Conservation (phyloP, 1,140 invertebrate species). For the Hermetia illucens region DNA sequence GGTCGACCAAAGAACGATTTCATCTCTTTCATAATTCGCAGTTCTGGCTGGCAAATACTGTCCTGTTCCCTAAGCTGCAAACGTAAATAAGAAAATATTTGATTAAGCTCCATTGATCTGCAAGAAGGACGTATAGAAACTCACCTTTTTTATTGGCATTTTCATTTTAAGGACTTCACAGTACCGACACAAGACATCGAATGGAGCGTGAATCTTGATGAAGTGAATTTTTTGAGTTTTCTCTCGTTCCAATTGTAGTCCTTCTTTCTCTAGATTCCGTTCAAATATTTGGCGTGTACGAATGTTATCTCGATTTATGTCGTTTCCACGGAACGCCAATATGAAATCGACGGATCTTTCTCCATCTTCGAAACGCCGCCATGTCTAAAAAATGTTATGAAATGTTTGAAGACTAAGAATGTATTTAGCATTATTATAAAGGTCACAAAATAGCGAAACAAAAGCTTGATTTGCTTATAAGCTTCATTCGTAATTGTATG, state of each 20-base stretch:
- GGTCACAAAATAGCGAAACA: no score
- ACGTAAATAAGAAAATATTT: slow-evolving; percentile 5
- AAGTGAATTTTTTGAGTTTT: slow-evolving; percentile 43
- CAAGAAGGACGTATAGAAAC: slow-evolving; percentile 3
- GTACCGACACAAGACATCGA: slow-evolving; percentile 65
- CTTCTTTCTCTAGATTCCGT: slow-evolving; percentile 40
- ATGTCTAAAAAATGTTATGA: slow-evolving; percentile 23
- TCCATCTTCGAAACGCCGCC: slow-evolving; percentile 29
- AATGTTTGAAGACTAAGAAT: no score
- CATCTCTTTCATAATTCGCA: slow-evolving; percentile 13
- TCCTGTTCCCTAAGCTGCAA: slow-evolving; percentile 17
- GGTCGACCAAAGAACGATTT: slow-evolving; percentile 14
- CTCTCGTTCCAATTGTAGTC: slow-evolving; percentile 45
- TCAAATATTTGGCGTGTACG: slow-evolving; percentile 41
- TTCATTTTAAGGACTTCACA: slow-evolving; percentile 77
- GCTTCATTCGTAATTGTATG: no score
- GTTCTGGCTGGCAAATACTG: slow-evolving; percentile 15
- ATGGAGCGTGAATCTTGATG: slow-evolving; percentile 63
- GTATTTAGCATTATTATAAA: no score
- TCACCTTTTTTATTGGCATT: slow-evolving; percentile 70
- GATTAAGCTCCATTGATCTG: background rate
- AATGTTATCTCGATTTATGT: slow-evolving; percentile 26
- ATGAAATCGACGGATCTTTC: slow-evolving; percentile 46
- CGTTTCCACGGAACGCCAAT: slow-evolving; percentile 42
- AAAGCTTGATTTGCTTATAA: no score